A percentile compares a stretch with the other conserved stretches of the same genome.
Evolutionary conservation across 2,113 vertebrate genomes (phyloP).

Genomic region (Stigmatopora nigra): DNA sequence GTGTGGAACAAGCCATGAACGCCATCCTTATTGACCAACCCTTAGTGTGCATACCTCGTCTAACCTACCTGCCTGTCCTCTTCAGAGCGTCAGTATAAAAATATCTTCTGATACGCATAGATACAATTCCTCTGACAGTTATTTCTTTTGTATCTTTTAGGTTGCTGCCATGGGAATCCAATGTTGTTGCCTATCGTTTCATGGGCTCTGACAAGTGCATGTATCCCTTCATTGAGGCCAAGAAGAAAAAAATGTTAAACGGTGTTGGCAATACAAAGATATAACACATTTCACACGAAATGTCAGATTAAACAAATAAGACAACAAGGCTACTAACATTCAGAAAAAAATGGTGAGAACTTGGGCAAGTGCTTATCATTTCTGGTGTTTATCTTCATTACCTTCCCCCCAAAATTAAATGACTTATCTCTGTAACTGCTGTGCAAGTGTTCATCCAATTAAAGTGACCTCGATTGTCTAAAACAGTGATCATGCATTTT

Average conservation of each 20-base stretch:
- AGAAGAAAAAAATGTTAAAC: slow-evolving; percentile 30
- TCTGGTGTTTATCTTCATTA: background rate
- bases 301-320: slow-evolving; percentile 4
- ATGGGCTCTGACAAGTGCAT: slow-evolving; percentile 63
- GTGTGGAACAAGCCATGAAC: slow-evolving; percentile 61
- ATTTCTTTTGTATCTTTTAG: slow-evolving; percentile 28
- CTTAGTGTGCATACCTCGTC: slow-evolving; percentile 49
- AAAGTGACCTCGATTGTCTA: background rate
- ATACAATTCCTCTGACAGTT: background rate
- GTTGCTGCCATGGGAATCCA: slow-evolving; percentile 63
- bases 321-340: slow-evolving; percentile 1
- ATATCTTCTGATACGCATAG: background rate
- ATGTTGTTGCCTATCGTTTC: slow-evolving; percentile 51
- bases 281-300: slow-evolving; percentile 2
- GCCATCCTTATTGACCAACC: slow-evolving; percentile 58
- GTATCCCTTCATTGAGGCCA: slow-evolving; percentile 55
- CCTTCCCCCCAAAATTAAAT: background rate
- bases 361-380: slow-evolving; percentile 50
- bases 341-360: slow-evolving; percentile 12
- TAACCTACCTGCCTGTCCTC: slow-evolving; percentile 52
- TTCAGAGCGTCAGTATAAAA: slow-evolving; percentile 45
- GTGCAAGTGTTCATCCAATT: slow-evolving; percentile 33
- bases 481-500: too few relatives aligned
- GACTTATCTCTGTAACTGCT: background rate
- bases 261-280: background rate